These are phyloP conservation scores for Etheostoma cragini DNA, from an alignment of 2,113 vertebrate species.

Conservation along the genomic window DNA sequence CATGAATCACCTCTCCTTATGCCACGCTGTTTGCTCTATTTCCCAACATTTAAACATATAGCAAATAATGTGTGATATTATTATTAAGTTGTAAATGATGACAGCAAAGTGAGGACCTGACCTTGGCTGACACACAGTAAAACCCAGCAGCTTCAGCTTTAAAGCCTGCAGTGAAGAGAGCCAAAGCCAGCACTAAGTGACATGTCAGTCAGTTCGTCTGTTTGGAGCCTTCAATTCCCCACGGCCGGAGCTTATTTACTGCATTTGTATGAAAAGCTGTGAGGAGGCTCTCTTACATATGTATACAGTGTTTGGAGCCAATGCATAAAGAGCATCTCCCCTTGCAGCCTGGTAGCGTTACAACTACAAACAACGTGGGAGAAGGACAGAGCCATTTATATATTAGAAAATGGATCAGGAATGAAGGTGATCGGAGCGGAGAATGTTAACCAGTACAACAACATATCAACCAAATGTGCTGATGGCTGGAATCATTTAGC, in stretches of 20 bases:
- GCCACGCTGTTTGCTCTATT: slow-evolving; percentile 3
- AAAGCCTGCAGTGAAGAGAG: slow-evolving; percentile 74
- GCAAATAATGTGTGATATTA: not conserved
- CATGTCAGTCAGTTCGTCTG: slow-evolving; percentile 76
- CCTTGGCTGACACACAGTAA: slow-evolving; percentile 46
- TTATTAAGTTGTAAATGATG: slow-evolving; percentile 39
- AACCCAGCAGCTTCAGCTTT: slow-evolving; percentile 59
- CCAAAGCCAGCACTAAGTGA: slow-evolving; percentile 82
- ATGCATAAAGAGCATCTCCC: slow-evolving; percentile 68
- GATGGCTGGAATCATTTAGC: slow-evolving; percentile 70
- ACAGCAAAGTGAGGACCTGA: slow-evolving; percentile 45
- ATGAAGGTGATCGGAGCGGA: slow-evolving; percentile 75
- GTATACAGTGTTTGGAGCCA: slow-evolving; percentile 78
- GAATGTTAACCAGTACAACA: slow-evolving; percentile 64
- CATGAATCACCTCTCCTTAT: not conserved
- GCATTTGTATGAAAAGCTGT: slow-evolving; percentile 83
- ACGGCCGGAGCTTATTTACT: slow-evolving; percentile 82
- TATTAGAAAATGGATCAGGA: slow-evolving; percentile 79
- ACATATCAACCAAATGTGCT: slow-evolving; percentile 11
- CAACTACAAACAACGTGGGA: slow-evolving; percentile 76
- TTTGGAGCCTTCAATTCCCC: slow-evolving; percentile 81
- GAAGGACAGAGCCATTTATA: slow-evolving; percentile 71
- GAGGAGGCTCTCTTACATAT: slow-evolving; percentile 81
- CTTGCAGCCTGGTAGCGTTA: slow-evolving; percentile 40
- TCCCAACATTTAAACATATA: not conserved